Percentiles rank a stretch among this genome's conserved stretches.
Evolutionary conservation across 2,113 vertebrate genomes (phyloP).

Genomic region (Climacteris rufus): DNA sequence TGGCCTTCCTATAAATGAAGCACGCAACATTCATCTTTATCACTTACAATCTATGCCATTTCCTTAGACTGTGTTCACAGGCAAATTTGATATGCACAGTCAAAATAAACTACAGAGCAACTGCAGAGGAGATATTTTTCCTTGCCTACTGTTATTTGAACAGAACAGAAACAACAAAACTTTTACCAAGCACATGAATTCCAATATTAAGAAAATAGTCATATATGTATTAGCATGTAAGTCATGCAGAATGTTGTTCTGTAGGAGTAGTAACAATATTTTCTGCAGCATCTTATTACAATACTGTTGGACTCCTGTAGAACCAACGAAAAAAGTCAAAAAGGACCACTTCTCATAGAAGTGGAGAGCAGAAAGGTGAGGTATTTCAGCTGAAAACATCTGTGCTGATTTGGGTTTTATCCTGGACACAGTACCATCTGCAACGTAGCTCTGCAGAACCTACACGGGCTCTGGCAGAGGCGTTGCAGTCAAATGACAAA

Average conservation of each 20-base stretch:
- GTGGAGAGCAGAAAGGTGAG: neutral
- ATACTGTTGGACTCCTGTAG: neutral
- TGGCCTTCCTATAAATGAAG: neutral
- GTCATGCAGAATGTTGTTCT: neutral
- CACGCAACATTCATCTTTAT: neutral
- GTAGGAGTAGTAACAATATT: neutral
- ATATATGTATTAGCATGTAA: neutral
- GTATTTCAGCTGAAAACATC: neutral
- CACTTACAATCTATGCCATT: neutral
- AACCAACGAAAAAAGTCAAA: neutral
- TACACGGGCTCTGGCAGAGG: neutral
- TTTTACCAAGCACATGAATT: neutral
- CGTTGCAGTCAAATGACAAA: neutral
- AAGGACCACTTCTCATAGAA: neutral
- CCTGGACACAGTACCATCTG: neutral
- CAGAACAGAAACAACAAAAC: neutral
- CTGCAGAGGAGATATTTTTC: neutral
- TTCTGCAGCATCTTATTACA: neutral
- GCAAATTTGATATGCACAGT: neutral
- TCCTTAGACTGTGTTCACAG: neutral
- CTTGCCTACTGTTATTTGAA: neutral
- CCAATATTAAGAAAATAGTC: neutral
- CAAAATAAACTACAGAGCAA: neutral
- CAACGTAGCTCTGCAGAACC: neutral
- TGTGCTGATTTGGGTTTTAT: neutral